Conservation (phyloP, 2,797 vertebrate species). For the Acanthurus leucopareius region DNA sequence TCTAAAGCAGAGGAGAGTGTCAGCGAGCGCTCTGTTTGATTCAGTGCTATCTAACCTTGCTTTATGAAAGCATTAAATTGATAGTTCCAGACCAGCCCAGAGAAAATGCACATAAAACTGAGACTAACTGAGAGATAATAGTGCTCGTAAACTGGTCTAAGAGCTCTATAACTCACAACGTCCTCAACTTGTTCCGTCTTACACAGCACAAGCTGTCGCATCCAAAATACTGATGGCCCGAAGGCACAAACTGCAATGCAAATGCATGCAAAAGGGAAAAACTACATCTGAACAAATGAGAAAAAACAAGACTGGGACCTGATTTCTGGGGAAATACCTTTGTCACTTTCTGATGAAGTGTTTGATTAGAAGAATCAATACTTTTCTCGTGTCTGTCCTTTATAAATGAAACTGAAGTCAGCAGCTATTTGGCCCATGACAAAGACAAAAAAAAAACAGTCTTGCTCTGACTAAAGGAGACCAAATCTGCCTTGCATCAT, state of each 20-base stretch:
- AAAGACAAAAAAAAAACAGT: not conserved
- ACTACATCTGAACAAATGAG: not conserved
- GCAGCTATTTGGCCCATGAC: not conserved
- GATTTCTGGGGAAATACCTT: not conserved
- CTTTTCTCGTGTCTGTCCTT: not conserved
- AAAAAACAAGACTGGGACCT: slow-evolving; percentile 14
- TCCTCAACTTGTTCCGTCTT: slow-evolving; percentile 77
- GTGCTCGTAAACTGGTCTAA: slow-evolving; percentile 92
- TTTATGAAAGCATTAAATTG: slow-evolving; percentile 94
- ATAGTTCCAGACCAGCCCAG: slow-evolving; percentile 97
- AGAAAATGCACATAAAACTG: slow-evolving; percentile 98
- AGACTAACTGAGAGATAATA: slow-evolving; percentile 96
- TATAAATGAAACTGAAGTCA: not conserved
- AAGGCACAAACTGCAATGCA: slow-evolving; percentile 40
- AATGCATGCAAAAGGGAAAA: slow-evolving; percentile 30
- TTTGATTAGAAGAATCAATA: slow-evolving; percentile 5
- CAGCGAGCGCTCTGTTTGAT: slow-evolving; percentile 78
- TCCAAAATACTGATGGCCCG: slow-evolving; percentile 69
- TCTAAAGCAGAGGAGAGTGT: slow-evolving; percentile 81
- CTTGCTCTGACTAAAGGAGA: not conserved
- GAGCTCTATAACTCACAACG: slow-evolving; percentile 83
- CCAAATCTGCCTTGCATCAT: not conserved
- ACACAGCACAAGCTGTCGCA: slow-evolving; percentile 71
- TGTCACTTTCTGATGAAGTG: not conserved
- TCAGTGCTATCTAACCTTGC: slow-evolving; percentile 86